These are phyloP conservation scores for Sylvilagus floridanus DNA, from an alignment of 2,797 vertebrate species.

Conservation along the genomic window DNA sequence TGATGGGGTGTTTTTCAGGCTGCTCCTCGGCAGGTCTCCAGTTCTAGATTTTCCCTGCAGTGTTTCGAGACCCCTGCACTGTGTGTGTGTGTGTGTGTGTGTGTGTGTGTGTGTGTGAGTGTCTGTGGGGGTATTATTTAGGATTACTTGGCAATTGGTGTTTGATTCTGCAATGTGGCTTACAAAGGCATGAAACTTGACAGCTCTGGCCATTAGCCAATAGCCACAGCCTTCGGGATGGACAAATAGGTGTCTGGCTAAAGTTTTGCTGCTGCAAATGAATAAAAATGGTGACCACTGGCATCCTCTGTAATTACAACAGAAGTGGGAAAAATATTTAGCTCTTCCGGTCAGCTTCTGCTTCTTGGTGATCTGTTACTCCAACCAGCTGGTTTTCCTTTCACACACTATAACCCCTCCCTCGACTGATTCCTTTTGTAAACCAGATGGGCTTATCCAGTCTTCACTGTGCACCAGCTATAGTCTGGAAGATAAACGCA, in stretches of 20 bases:
- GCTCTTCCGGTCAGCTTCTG: not conserved
- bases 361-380: not conserved
- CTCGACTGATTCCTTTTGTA: too few relatives aligned
- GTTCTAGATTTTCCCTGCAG: not conserved
- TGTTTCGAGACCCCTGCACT: not conserved
- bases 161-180: not conserved
- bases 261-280: not conserved
- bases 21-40: not conserved
- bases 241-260: not conserved
- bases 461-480: not conserved
- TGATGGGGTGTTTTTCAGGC: not conserved
- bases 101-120: fast-evolving
- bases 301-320: not conserved
- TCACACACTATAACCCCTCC: not conserved
- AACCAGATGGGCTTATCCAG: not conserved
- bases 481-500: not conserved
- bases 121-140: not conserved
- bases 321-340: not conserved
- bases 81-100: fast-evolving
- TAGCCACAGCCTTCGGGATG: not conserved
- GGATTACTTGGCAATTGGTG: not conserved
- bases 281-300: constrained; percentile 7
- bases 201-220: not conserved
- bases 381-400: not conserved
- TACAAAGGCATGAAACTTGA: not conserved